Conservation (phyloP, 2,888 invertebrate genomes). For the Thecophora atra region DNA sequence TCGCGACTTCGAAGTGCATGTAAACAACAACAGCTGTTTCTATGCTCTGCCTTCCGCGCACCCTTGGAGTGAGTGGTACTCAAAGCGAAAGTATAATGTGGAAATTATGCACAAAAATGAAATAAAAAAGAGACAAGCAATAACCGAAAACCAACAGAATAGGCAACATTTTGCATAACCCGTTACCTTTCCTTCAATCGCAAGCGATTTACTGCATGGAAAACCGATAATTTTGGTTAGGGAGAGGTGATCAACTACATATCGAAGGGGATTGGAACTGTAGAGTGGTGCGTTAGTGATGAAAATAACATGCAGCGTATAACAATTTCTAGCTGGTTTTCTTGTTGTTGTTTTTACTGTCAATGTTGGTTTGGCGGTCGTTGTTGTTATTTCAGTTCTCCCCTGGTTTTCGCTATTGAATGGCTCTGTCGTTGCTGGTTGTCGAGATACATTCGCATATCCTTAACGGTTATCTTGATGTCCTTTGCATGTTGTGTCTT, state of each 20-base stretch:
- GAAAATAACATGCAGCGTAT: slow-evolving; percentile 33
- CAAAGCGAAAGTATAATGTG: slow-evolving; percentile 38
- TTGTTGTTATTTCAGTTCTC: slow-evolving; percentile 18
- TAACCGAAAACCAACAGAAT: slow-evolving; percentile 8
- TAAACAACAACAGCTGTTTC: slow-evolving; percentile 42
- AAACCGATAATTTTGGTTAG: not conserved
- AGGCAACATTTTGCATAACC: slow-evolving; percentile 32
- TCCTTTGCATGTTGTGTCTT: slow-evolving; percentile 32
- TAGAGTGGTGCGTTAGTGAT: not conserved
- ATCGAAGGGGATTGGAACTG: not conserved
- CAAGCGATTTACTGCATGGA: slow-evolving; percentile 13
- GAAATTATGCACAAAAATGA: slow-evolving; percentile 40
- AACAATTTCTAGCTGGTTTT: slow-evolving; percentile 30
- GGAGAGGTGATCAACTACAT: not conserved
- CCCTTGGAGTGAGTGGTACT: not conserved
- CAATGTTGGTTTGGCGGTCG: slow-evolving; percentile 6
- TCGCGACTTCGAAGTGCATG: slow-evolving; percentile 7
- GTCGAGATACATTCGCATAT: slow-evolving; percentile 30
- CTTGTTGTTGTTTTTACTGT: slow-evolving; percentile 23
- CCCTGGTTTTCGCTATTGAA: too few relatives aligned
- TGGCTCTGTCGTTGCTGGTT: slow-evolving; percentile 3
- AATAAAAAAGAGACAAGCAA: not conserved
- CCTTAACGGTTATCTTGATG: slow-evolving; percentile 38
- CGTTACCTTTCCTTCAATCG: not conserved
- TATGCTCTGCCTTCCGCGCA: not conserved